phyloP scores from a whole-genome alignment of 2,113 vertebrate genomes.

The Ivindomyrus marchei region DNA sequence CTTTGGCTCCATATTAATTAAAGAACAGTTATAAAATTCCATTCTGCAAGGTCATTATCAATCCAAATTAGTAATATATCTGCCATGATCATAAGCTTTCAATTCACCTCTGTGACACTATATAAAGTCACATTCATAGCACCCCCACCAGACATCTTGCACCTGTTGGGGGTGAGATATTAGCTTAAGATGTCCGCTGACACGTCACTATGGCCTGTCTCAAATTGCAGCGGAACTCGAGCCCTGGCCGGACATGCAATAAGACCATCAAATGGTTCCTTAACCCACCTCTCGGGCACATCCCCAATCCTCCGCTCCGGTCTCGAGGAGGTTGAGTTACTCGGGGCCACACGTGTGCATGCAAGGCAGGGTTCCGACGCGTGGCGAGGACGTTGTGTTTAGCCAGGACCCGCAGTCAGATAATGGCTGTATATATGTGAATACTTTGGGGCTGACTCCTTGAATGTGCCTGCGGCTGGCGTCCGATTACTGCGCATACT shows the following conservation, averaged over 20 bases:
- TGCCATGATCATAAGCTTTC: background rate
- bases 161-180: background rate
- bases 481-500: slow-evolving; percentile 7
- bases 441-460: background rate
- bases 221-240: background rate
- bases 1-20: background rate
- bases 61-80: background rate
- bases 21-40: background rate
- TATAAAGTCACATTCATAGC: background rate
- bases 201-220: background rate
- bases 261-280: background rate
- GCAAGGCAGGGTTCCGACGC: background rate
- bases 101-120: background rate
- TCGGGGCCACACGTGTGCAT: background rate
- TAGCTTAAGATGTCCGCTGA: background rate
- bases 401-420: background rate
- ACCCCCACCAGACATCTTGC: background rate
- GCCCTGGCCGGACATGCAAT: background rate
- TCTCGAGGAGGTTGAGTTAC: background rate
- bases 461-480: background rate
- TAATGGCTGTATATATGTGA: background rate
- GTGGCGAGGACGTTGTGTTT: background rate
- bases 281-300: background rate
- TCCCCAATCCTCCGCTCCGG: background rate
- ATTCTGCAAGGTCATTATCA: background rate